Percentiles rank a stretch among this genome's conserved stretches.
Evolutionary conservation across 2,888 invertebrate species (phyloP).

Genomic region (Loripinus fragilis): DNA sequence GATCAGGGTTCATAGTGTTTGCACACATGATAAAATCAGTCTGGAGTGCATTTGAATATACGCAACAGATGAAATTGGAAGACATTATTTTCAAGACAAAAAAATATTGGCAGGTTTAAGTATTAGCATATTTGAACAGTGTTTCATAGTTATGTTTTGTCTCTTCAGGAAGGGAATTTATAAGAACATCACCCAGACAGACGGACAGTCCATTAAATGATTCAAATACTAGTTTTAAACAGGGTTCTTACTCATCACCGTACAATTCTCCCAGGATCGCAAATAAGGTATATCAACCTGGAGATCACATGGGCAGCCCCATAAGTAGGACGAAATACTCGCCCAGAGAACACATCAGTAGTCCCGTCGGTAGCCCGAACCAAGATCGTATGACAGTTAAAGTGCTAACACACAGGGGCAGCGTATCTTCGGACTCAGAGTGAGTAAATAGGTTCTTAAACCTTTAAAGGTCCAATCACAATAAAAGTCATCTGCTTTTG

Average conservation of each 20-base stretch:
- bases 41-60: too few relatives aligned
- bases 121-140: background rate
- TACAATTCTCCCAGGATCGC: slow-evolving; percentile 30
- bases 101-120: too few relatives aligned
- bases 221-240: slow-evolving; percentile 55
- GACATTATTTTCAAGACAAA: too few relatives aligned
- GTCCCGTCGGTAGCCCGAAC: slow-evolving; percentile 39
- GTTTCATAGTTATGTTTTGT: background rate
- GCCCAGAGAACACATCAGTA: slow-evolving; percentile 42
- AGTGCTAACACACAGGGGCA: slow-evolving; percentile 81
- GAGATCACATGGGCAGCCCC: background rate
- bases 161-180: slow-evolving; percentile 65
- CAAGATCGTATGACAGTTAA: slow-evolving; percentile 71
- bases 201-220: slow-evolving; percentile 78
- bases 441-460: too few relatives aligned
- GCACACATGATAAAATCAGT: too few relatives aligned
- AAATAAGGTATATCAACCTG: slow-evolving; percentile 22
- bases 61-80: too few relatives aligned
- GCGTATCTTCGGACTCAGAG: slow-evolving; percentile 80
- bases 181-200: slow-evolving; percentile 74
- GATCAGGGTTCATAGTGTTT: too few relatives aligned
- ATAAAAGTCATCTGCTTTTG: too few relatives aligned
- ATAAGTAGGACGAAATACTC: slow-evolving; percentile 34
- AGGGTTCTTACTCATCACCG: slow-evolving; percentile 27
- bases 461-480: too few relatives aligned